Evolutionary conservation across 2,888 invertebrate species (phyloP).

Genomic region (Cheiracanthium punctorium): DNA sequence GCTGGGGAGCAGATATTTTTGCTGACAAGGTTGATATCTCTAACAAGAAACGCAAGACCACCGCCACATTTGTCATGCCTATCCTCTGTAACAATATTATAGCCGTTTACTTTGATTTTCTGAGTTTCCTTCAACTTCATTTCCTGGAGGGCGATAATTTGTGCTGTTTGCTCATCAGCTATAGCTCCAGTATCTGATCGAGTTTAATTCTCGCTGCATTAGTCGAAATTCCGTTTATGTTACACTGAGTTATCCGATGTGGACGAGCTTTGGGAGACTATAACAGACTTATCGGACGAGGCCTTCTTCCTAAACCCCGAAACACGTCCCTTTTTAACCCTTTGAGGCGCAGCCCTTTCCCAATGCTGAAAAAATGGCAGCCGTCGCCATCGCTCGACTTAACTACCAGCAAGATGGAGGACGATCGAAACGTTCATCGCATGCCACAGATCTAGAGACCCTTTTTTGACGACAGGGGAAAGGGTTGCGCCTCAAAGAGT

Average conservation of each 20-base stretch:
- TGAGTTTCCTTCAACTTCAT: background rate
- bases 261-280: background rate
- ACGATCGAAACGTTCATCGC: too few relatives aligned
- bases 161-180: background rate
- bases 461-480: too few relatives aligned
- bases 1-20: background rate
- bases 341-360: too few relatives aligned
- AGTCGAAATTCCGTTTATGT: background rate
- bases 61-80: background rate
- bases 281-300: background rate
- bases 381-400: too few relatives aligned
- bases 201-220: background rate
- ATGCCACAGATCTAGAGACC: too few relatives aligned
- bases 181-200: background rate
- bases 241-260: background rate
- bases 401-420: too few relatives aligned
- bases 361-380: too few relatives aligned
- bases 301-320: background rate
- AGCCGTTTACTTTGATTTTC: background rate
- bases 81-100: background rate
- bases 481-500: too few relatives aligned
- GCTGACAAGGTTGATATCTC: background rate
- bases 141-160: background rate
- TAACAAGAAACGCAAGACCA: background rate
- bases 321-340: too few relatives aligned